Percentiles rank a stretch among this genome's conserved stretches.
Evolutionary conservation across 2,888 invertebrate genomes (phyloP).

Genomic region (Allacma fusca): DNA sequence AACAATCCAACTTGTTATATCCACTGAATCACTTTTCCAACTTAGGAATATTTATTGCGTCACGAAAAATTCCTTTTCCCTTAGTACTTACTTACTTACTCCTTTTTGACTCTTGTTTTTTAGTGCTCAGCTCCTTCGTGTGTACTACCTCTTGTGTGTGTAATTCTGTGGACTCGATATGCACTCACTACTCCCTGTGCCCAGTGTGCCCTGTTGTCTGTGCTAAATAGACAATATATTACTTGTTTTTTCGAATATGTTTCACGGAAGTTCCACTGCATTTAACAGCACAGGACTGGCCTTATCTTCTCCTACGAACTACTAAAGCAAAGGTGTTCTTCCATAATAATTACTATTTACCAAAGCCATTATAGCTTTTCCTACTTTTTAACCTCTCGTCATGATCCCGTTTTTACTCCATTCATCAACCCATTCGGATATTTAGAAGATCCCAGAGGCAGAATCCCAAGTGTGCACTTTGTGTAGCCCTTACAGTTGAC

Average conservation of each 20-base stretch:
- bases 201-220: not conserved
- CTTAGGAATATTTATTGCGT: slow-evolving; percentile 34
- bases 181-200: not conserved
- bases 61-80: slow-evolving; percentile 38
- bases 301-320: too few species aligned
- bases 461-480: too few species aligned
- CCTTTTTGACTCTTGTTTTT: slow-evolving; percentile 13
- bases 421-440: too few species aligned
- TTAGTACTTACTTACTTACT: slow-evolving; percentile 17
- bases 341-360: too few species aligned
- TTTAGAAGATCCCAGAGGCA: too few species aligned
- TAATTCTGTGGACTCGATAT: not conserved
- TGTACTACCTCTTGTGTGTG: too few species aligned
- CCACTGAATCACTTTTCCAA: slow-evolving; percentile 53
- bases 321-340: too few species aligned
- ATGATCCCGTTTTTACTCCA: too few species aligned
- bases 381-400: too few species aligned
- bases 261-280: slow-evolving; percentile 3
- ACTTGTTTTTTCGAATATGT: not conserved
- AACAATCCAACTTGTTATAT: slow-evolving; percentile 14
- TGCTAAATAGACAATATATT: slow-evolving; percentile 3
- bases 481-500: too few species aligned
- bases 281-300: not conserved
- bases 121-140: not conserved
- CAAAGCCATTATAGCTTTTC: too few species aligned